These are phyloP conservation scores for Cistogaster globosa DNA, from an alignment of 2,888 invertebrate species.

Conservation along the genomic window DNA sequence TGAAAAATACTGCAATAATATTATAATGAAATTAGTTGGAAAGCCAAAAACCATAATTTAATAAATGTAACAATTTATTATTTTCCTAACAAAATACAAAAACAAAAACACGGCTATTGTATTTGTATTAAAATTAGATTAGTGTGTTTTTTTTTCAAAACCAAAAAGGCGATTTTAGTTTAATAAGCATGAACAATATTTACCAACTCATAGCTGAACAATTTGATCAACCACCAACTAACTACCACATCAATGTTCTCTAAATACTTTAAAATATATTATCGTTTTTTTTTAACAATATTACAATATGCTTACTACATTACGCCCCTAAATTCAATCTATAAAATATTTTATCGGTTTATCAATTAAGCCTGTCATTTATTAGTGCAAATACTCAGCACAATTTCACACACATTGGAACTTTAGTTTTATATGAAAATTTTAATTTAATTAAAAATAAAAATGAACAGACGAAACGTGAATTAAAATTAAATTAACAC, in stretches of 20 bases:
- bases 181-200: conserved; percentile 23
- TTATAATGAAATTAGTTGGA: conserved; percentile 44
- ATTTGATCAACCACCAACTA: neutral
- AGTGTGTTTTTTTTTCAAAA: conserved; percentile 24
- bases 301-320: conserved; percentile 5
- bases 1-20: neutral
- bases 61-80: conserved; percentile 55
- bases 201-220: neutral
- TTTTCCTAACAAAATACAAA: conserved; percentile 8
- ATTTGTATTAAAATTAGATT: conserved; percentile 51
- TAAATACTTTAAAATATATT: conserved; percentile 3
- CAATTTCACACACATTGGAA: neutral
- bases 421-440: conserved; percentile 45
- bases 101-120: conserved; percentile 28
- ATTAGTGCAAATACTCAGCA: conserved; percentile 1
- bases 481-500: conserved; percentile 64
- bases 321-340: conserved; percentile 35
- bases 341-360: conserved; percentile 49
- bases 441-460: conserved; percentile 61
- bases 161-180: neutral
- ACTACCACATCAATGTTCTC: neutral
- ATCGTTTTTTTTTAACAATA: neutral
- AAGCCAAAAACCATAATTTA: conserved; percentile 45
- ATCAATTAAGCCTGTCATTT: conserved; percentile 45
- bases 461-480: conserved; percentile 48